These are phyloP conservation scores for Orthosia incerta DNA, from an alignment of 2,888 invertebrate genomes.

Conservation along the genomic window DNA sequence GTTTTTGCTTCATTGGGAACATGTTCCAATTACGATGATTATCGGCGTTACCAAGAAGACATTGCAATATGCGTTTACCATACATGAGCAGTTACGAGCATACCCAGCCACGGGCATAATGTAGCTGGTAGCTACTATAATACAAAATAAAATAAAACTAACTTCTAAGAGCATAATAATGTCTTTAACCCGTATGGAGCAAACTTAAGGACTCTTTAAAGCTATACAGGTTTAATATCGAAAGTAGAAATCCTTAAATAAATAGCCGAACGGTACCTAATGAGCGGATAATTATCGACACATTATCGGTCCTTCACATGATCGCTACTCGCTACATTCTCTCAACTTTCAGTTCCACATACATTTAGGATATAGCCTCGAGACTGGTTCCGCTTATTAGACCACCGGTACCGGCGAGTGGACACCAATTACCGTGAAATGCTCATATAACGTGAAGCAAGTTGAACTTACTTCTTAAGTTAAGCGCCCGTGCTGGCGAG, in stretches of 20 bases:
- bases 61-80: slow-evolving; percentile 17
- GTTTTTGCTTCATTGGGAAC: slow-evolving; percentile 31
- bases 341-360: slow-evolving; percentile 25
- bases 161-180: background rate
- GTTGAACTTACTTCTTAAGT: slow-evolving; percentile 17
- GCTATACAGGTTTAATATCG: background rate
- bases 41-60: slow-evolving; percentile 18
- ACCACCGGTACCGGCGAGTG: slow-evolving; percentile 26
- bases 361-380: slow-evolving; percentile 35
- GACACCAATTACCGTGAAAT: slow-evolving; percentile 48
- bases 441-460: slow-evolving; percentile 37
- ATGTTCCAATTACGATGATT: slow-evolving; percentile 23
- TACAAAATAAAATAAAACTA: background rate
- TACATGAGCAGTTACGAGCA: slow-evolving; percentile 2
- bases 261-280: slow-evolving; percentile 7
- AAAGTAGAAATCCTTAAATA: slow-evolving; percentile 31
- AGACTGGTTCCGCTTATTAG: slow-evolving; percentile 46
- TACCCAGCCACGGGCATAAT: background rate
- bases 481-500: slow-evolving; percentile 24
- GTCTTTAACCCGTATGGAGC: background rate
- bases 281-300: background rate
- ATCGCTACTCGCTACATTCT: slow-evolving; percentile 35
- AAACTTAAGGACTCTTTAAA: background rate
- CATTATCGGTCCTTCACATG: slow-evolving; percentile 5
- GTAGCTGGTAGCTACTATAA: background rate